Percentiles rank a stretch among this genome's conserved stretches.
Conservation (phyloP, 2,113 vertebrate genomes). For the Eudyptes chrysolophus region DNA sequence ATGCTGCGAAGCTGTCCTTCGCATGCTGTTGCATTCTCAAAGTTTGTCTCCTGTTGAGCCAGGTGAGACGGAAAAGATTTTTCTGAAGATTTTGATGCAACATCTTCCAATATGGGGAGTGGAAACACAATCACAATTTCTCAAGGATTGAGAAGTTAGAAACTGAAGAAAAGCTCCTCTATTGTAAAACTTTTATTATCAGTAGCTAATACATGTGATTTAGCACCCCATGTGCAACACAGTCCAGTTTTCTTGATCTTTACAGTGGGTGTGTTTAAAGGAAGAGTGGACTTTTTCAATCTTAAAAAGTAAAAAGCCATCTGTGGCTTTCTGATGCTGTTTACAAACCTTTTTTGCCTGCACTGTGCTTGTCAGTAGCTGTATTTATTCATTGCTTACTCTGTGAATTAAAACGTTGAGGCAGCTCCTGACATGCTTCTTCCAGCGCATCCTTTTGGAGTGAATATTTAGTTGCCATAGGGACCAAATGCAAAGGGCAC, state of each 20-base stretch:
- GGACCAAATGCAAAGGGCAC: conserved; percentile 68
- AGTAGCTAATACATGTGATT: background rate
- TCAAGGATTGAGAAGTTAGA: background rate
- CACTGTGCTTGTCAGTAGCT: conserved; percentile 47
- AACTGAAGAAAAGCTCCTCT: background rate
- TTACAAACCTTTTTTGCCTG: background rate
- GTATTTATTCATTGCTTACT: conserved; percentile 39
- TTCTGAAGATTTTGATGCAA: background rate
- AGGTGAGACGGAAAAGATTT: background rate
- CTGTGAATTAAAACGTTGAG: conserved; percentile 56
- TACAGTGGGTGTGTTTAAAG: background rate
- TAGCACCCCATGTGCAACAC: background rate
- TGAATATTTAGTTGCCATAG: conserved; percentile 69
- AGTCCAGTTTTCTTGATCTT: background rate
- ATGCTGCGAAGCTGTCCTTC: background rate
- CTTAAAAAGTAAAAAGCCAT: conserved; percentile 16
- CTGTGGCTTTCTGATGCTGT: conserved; percentile 6
- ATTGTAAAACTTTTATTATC: background rate
- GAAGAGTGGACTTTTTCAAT: background rate
- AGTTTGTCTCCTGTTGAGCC: background rate
- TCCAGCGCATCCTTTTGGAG: conserved; percentile 44
- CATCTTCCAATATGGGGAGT: background rate
- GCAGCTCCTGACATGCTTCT: conserved; percentile 61
- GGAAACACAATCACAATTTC: background rate
- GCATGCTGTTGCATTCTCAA: background rate